A percentile compares a stretch with the other conserved stretches of the same genome.
Evolutionary conservation across 2,888 invertebrate species (phyloP).

Genomic region (Ochropleura leucogaster): DNA sequence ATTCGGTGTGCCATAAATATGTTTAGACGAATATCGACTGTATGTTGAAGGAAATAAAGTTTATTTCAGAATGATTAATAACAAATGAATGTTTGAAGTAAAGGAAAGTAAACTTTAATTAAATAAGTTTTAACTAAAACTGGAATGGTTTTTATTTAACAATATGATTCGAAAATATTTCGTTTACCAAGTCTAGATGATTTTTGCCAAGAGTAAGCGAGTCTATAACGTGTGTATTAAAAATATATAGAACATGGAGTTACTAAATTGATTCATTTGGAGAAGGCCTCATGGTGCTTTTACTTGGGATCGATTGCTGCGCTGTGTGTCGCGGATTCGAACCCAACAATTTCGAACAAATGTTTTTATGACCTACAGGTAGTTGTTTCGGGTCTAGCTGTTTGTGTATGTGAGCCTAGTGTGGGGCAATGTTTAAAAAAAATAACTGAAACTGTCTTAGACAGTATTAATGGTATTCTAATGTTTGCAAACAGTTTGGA

Average conservation of each 20-base stretch:
- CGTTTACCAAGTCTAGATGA: no score
- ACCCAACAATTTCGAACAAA: no score
- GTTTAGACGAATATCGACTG: background rate
- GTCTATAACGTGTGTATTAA: background rate
- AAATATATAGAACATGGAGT: background rate
- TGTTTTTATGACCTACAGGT: no score
- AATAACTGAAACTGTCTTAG: background rate
- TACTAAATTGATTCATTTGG: background rate
- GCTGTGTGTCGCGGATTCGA: no score
- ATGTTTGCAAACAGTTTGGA: background rate
- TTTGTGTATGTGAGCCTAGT: no score
- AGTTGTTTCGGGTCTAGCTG: no score
- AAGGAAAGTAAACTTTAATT: background rate
- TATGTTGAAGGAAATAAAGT: background rate
- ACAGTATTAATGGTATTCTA: background rate
- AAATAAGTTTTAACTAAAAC: background rate
- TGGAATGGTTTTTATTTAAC: background rate
- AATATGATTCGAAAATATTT: no score
- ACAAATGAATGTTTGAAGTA: background rate
- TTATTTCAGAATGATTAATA: background rate
- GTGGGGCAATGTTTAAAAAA: no score
- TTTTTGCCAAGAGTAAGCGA: conserved; percentile 2
- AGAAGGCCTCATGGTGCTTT: conserved; percentile 14
- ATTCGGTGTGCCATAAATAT: no score
- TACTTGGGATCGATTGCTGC: background rate